Percentiles rank a stretch among this genome's conserved stretches.
Conservation (phyloP, 53 echinoderm and acorn worm genomes). For the Mesocentrotus franciscanus region DNA sequence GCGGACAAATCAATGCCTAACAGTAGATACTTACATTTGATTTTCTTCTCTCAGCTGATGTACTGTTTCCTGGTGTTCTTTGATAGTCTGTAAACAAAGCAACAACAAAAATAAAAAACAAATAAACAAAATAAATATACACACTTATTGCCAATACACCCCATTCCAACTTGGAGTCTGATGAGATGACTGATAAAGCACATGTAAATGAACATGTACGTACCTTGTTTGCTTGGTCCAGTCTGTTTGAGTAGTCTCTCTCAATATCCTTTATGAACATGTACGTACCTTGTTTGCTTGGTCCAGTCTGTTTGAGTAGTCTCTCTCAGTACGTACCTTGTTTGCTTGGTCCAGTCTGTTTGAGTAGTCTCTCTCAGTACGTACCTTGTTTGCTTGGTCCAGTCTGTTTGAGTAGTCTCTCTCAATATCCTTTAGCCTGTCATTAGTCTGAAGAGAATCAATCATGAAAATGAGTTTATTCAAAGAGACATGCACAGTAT, state of each 20-base stretch:
- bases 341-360: conserved; percentile 75
- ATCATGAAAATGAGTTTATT: conserved; percentile 21
- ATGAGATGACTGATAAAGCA: too few relatives aligned
- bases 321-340: conserved; percentile 89
- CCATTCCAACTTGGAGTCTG: too few relatives aligned
- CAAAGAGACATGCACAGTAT: neutral
- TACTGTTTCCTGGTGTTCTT: neutral
- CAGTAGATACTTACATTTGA: conserved; percentile 1
- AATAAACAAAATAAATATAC: neutral
- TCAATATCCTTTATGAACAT: conserved; percentile 97
- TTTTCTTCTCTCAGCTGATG: conserved; percentile 24
- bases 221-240: conserved; percentile 84
- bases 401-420: conserved; percentile 81
- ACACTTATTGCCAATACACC: too few relatives aligned
- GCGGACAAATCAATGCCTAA: too few relatives aligned
- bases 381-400: conserved; percentile 82
- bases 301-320: conserved; percentile 79
- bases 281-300: too few relatives aligned
- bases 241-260: conserved; percentile 79
- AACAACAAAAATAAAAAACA: neutral
- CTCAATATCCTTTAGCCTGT: conserved; percentile 87
- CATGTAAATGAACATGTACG: neutral
- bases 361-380: conserved; percentile 81
- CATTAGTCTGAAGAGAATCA: conserved; percentile 80
- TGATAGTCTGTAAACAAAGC: conserved; percentile 6